Evolutionary conservation across 2,888 invertebrate genomes (phyloP).

Genomic region (Emmelina monodactyla): DNA sequence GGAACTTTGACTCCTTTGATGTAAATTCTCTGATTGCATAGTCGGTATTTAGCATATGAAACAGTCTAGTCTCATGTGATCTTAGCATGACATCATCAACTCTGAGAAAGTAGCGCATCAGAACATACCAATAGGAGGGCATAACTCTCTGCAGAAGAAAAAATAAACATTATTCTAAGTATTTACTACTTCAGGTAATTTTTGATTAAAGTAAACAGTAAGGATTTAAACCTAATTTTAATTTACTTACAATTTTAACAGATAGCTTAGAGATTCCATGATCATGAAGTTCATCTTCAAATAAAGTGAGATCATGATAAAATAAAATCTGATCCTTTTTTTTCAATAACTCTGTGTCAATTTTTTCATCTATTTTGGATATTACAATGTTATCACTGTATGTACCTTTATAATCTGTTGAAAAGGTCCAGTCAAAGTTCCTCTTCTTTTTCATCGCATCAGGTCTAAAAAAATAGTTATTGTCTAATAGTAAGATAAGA

Average conservation of each 20-base stretch:
- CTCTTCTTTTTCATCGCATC: slow-evolving; percentile 80
- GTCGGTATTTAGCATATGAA: slow-evolving; percentile 77
- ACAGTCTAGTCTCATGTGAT: slow-evolving; percentile 87
- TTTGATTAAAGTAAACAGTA: neutral
- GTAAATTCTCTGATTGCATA: slow-evolving; percentile 86
- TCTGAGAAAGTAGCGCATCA: slow-evolving; percentile 90
- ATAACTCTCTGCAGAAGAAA: slow-evolving; percentile 82
- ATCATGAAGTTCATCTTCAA: slow-evolving; percentile 98
- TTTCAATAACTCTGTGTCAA: slow-evolving; percentile 89
- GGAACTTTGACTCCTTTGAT: slow-evolving; percentile 76
- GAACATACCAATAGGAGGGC: slow-evolving; percentile 91
- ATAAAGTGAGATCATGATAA: slow-evolving; percentile 91
- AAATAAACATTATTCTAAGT: no score
- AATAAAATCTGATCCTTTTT: slow-evolving; percentile 91
- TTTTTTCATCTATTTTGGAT: slow-evolving; percentile 73
- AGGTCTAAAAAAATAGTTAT: slow-evolving; percentile 66
- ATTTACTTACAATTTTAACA: slow-evolving; percentile 86
- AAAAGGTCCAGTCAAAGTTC: slow-evolving; percentile 98
- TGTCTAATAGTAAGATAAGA: no score
- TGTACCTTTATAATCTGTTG: slow-evolving; percentile 90
- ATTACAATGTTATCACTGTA: slow-evolving; percentile 66
- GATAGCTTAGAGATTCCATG: slow-evolving; percentile 92
- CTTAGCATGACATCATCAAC: slow-evolving; percentile 92
- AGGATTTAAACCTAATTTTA: no score
- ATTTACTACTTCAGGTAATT: slow-evolving; percentile 2